Percentiles rank a stretch among this genome's conserved stretches.
Evolutionary conservation across 2,797 vertebrate species (phyloP).

Genomic region (Mustela erminea): DNA sequence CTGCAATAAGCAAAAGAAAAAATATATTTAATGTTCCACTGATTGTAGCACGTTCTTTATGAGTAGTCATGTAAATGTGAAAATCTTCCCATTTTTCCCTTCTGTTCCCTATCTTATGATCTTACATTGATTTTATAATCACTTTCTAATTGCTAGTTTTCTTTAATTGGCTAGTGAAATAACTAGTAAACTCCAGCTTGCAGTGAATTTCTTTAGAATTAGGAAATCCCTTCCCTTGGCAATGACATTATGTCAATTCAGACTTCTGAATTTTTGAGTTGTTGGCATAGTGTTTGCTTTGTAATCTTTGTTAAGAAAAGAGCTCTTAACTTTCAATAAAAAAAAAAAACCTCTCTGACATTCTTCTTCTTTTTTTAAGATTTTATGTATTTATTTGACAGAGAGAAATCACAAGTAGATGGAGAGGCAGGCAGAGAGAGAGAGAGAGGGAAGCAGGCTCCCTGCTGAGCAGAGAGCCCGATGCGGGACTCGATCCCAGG

Average conservation of each 20-base stretch:
- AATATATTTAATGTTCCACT: neutral
- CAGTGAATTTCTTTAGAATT: conserved; percentile 75
- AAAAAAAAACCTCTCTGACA: neutral
- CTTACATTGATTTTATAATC: conserved; percentile 73
- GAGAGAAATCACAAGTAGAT: too few relatives aligned
- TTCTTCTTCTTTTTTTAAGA: neutral
- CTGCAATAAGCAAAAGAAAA: fast-evolving
- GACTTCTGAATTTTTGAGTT: conserved; percentile 9
- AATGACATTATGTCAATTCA: conserved; percentile 48
- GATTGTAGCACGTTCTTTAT: conserved; percentile 68
- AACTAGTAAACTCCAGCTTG: conserved; percentile 77
- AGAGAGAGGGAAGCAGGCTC: too few relatives aligned
- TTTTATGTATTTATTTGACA: too few relatives aligned
- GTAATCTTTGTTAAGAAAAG: conserved; percentile 55
- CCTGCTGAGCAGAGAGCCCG: too few relatives aligned
- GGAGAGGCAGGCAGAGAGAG: too few relatives aligned
- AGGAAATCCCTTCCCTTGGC: conserved; percentile 65
- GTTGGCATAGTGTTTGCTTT: conserved; percentile 7
- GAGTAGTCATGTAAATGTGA: conserved; percentile 73
- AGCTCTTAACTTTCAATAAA: neutral
- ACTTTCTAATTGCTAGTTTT: conserved; percentile 77
- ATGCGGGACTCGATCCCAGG: too few relatives aligned
- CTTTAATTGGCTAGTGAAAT: conserved; percentile 79
- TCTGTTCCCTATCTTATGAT: neutral
- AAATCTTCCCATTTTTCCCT: conserved; percentile 35